phyloP scores from a whole-genome alignment of 1,140 invertebrate genomes.

The Ostrea edulis region DNA sequence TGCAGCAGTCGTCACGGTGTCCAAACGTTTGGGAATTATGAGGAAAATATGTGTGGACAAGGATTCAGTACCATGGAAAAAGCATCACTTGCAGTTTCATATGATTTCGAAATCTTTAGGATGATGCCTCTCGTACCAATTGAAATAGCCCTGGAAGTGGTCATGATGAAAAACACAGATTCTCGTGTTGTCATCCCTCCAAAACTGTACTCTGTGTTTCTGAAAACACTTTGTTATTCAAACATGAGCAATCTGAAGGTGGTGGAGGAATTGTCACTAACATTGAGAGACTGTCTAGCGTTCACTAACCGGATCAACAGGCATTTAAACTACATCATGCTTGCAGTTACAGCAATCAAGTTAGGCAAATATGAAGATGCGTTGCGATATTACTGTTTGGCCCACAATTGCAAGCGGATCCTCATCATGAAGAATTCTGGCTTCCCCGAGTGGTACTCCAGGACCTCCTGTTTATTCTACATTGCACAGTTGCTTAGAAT shows the following conservation, averaged over 20 bases:
- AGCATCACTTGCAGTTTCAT: background rate
- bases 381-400: conserved; percentile 4
- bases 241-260: background rate
- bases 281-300: background rate
- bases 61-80: background rate
- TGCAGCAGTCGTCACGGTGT: background rate
- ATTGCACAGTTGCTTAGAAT: background rate
- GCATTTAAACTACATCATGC: background rate
- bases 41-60: background rate
- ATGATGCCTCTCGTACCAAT: background rate
- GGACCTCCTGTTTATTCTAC: background rate
- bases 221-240: background rate
- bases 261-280: background rate
- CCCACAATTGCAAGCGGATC: background rate
- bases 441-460: background rate
- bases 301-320: background rate
- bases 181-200: background rate
- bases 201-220: background rate
- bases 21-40: background rate
- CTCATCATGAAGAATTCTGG: background rate
- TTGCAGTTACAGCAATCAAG: background rate
- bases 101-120: background rate
- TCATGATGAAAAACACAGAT: background rate
- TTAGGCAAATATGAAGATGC: background rate
- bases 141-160: background rate